Evolutionary conservation across 2,888 invertebrate genomes (phyloP).

Genomic region (Athalia cordata): DNA sequence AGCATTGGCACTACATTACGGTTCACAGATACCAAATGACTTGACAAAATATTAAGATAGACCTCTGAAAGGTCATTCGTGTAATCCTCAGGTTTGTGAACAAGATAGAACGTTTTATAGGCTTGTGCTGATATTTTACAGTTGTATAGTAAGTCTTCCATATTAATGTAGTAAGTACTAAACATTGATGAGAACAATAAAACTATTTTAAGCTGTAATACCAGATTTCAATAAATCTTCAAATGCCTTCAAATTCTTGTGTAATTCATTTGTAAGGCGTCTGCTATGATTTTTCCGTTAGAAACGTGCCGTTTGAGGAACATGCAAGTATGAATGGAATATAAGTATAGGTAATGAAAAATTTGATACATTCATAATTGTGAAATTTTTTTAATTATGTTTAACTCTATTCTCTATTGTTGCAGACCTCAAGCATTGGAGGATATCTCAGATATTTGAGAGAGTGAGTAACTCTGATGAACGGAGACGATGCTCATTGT

Average conservation of each 20-base stretch:
- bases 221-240: constrained; percentile 25
- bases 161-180: constrained; percentile 32
- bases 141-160: constrained; percentile 25
- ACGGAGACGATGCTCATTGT: constrained; percentile 77
- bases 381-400: constrained; percentile 8
- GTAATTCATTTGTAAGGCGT: constrained; percentile 33
- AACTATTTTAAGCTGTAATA: constrained; percentile 47
- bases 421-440: constrained; percentile 77
- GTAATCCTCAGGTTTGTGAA: background rate
- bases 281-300: constrained; percentile 22
- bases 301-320: constrained; percentile 40
- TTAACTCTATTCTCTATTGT: constrained; percentile 66
- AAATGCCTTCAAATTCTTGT: constrained; percentile 8
- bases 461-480: constrained; percentile 77
- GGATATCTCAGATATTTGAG: constrained; percentile 78
- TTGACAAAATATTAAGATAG: constrained; percentile 19
- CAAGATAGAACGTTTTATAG: background rate
- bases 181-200: constrained; percentile 22
- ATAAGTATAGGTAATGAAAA: constrained; percentile 39
- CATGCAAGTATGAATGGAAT: constrained; percentile 50
- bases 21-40: constrained; percentile 26
- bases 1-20: constrained; percentile 20
- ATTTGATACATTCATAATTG: constrained; percentile 16
- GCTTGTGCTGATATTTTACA: constrained; percentile 16
- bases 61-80: background rate